Evolutionary conservation across 2,888 invertebrate genomes (phyloP).

Genomic region (Spialia ferax): DNA sequence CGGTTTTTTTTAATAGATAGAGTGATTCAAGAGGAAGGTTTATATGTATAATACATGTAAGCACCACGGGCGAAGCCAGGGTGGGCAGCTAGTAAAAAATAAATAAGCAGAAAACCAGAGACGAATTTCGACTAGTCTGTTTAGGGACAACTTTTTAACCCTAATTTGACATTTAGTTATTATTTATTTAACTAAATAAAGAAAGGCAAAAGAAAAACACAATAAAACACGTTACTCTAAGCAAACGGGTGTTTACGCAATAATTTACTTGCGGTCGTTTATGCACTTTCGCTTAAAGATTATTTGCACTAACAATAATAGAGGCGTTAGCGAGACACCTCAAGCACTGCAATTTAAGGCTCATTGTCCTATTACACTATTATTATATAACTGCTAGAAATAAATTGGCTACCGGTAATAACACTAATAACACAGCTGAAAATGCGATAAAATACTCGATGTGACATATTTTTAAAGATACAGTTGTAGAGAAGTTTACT

Average conservation of each 20-base stretch:
- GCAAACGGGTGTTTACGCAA: conserved; percentile 13
- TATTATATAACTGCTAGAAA: conserved; percentile 21
- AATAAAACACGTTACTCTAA: not conserved
- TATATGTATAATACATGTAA: no score
- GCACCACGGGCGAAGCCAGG: no score
- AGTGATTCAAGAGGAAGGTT: no score
- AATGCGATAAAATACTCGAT: not conserved
- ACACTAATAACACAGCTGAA: not conserved
- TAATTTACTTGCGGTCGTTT: conserved; percentile 9
- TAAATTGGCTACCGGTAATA: not conserved
- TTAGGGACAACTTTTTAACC: no score
- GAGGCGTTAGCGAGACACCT: conserved; percentile 2
- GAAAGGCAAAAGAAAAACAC: not conserved
- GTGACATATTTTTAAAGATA: not conserved
- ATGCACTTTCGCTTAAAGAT: conserved; percentile 18
- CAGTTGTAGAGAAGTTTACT: not conserved
- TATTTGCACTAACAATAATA: conserved; percentile 27
- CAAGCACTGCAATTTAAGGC: conserved; percentile 5
- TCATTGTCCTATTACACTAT: conserved; percentile 1
- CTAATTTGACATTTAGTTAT: no score
- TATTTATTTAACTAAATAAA: no score
- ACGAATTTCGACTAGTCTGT: no score
- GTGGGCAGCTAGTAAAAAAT: no score
- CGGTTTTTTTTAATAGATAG: no score
- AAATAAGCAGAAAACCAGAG: no score